These are phyloP conservation scores for Gnathonemus echidnorhynchus DNA, from an alignment of 2,113 vertebrate species.

Conservation along the genomic window DNA sequence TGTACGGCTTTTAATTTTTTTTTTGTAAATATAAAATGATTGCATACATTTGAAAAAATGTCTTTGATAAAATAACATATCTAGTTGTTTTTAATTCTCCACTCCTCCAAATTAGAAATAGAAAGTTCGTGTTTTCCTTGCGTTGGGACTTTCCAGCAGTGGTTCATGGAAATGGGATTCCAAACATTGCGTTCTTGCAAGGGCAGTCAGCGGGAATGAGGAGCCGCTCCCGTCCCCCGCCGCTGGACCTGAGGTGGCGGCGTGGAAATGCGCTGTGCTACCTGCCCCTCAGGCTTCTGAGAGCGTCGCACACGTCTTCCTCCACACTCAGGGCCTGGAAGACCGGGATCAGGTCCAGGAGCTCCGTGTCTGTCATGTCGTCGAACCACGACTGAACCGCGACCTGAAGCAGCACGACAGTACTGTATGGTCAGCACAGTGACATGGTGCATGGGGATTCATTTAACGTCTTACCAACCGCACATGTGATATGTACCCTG, in stretches of 20 bases:
- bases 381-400: constrained; percentile 99
- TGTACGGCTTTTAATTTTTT: constrained; percentile 29
- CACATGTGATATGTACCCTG: background rate
- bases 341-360: constrained; percentile 92
- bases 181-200: background rate
- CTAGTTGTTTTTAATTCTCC: constrained; percentile 44
- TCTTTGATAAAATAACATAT: constrained; percentile 60
- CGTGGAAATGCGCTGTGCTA: background rate
- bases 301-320: constrained; percentile 80
- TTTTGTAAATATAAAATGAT: constrained; percentile 55
- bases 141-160: background rate
- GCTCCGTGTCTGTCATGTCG: constrained; percentile 92
- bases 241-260: background rate
- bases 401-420: constrained; percentile 62
- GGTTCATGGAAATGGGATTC: background rate
- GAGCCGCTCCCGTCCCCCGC: background rate
- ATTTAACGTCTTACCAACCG: too few relatives aligned
- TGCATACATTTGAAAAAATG: constrained; percentile 54
- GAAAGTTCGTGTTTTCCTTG: background rate
- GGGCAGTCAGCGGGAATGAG: background rate
- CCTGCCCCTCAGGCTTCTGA: constrained; percentile 17
- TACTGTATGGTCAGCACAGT: background rate
- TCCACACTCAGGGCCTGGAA: constrained; percentile 91
- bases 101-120: constrained; percentile 42
- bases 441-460: too few relatives aligned